Evolutionary conservation across 2,797 vertebrate species (phyloP).

Genomic region (Orientallactaga sibirica): DNA sequence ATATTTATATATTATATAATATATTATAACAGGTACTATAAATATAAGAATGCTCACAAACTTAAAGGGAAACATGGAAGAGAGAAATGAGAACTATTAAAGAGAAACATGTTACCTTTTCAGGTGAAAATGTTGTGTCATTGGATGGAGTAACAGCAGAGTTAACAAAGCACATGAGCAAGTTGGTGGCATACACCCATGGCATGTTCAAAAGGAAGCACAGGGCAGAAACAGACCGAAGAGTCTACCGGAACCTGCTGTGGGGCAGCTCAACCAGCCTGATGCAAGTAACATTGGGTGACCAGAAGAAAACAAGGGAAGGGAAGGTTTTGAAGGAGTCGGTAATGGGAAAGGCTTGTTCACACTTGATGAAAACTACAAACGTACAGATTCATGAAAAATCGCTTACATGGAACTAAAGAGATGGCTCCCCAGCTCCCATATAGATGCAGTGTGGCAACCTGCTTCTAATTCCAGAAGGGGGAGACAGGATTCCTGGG

Average conservation of each 20-base stretch:
- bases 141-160: not conserved
- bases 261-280: not conserved
- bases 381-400: not conserved
- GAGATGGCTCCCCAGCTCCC: too few species aligned
- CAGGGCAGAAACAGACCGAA: not conserved
- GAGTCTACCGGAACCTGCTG: not conserved
- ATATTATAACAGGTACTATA: not conserved
- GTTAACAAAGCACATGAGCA: not conserved
- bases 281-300: not conserved
- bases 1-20: too few species aligned
- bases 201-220: not conserved
- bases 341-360: not conserved
- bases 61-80: too few species aligned
- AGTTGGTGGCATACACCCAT: too few species aligned
- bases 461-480: too few species aligned
- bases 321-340: not conserved
- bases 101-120: too few species aligned
- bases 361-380: not conserved
- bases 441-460: too few species aligned
- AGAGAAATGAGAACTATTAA: not conserved
- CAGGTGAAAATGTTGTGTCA: not conserved
- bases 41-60: not conserved
- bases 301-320: not conserved
- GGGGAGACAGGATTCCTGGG: too few species aligned
- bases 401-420: too few species aligned